Base-by-base conservation (phyloP, 1,140 invertebrate genomes). In the Anastrepha ludens region DNA sequence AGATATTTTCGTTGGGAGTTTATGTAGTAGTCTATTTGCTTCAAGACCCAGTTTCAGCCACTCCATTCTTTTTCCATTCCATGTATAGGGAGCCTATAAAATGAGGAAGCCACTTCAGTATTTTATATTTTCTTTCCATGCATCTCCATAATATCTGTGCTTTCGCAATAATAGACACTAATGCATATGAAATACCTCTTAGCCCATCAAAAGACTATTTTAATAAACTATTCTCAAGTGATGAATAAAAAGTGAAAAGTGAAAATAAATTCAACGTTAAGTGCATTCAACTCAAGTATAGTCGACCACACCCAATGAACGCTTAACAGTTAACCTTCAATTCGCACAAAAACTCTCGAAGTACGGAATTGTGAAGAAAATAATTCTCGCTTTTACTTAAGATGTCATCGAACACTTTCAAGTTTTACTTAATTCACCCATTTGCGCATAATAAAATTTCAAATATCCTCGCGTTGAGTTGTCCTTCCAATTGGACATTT, bases 231-330 rank as follows among this genome's bases (percentile, higher is more conserved):
- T 17, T 44, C 67, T 74, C 67, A 74, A 74, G 67, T 47, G 67
- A 7, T 74, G 17, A 74, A 44, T 47, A 67, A 74, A 74, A 47
- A 74, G 41, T 74, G 67, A 74, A 74, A 74, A 74, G 41, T 29
- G 15, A 74, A 74, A 74, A 44, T 44, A 74, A 74, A 17, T 47
- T 47, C 41, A 44, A 39, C 41, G 17, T 74, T 17, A 74, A 74
- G 17, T 74, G 39, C 67, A 44, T 74, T 47, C 67, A 47, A 74
- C 17, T 11, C 39, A 29, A 74, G 67, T 13, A 74, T 74, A 44
- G 44, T 44, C 67, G 67, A 74, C 67, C 67, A 47, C 67, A 74
- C 67, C 67, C 67, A 74, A 44, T 74, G 39, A 74, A 44, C 67
- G 39, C 41, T 74, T 74, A 74, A 17, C 67, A 41, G 41, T 74